Conservation (phyloP, 2,888 invertebrate species). For the Ochropleura plecta region DNA sequence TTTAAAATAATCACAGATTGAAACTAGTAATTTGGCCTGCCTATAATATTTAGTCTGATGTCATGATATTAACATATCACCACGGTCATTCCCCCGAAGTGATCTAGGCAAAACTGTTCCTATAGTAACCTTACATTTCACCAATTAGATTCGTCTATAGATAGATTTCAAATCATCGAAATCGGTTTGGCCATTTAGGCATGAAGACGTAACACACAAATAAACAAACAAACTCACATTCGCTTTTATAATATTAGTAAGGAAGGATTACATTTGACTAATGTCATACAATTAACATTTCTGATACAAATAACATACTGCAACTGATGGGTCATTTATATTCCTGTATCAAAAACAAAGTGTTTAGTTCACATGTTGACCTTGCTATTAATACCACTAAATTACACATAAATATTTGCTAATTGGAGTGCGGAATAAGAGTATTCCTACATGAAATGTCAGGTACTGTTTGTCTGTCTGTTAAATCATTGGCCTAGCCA, state of each 20-base stretch:
- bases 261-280: neutral
- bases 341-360: conserved; percentile 9
- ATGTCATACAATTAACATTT: conserved; percentile 10
- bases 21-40: neutral
- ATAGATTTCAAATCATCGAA: too few relatives aligned
- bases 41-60: neutral
- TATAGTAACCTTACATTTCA: neutral
- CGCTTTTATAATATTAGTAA: too few relatives aligned
- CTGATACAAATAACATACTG: conserved; percentile 1
- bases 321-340: neutral
- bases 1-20: conserved; percentile 11
- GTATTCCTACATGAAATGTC: neutral
- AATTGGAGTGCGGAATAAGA: conserved; percentile 1
- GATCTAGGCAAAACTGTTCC: neutral
- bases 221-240: too few relatives aligned
- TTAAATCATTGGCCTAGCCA: neutral
- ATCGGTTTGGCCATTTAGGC: too few relatives aligned
- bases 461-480: neutral
- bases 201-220: too few relatives aligned
- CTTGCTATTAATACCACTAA: conserved; percentile 42
- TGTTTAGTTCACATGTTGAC: conserved; percentile 20
- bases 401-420: conserved; percentile 8
- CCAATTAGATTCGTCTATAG: neutral
- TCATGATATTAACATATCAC: conserved; percentile 1
- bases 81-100: neutral